Base-by-base conservation (phyloP, 2,797 vertebrate species). In the Pseudocheirus occidentalis region DNA sequence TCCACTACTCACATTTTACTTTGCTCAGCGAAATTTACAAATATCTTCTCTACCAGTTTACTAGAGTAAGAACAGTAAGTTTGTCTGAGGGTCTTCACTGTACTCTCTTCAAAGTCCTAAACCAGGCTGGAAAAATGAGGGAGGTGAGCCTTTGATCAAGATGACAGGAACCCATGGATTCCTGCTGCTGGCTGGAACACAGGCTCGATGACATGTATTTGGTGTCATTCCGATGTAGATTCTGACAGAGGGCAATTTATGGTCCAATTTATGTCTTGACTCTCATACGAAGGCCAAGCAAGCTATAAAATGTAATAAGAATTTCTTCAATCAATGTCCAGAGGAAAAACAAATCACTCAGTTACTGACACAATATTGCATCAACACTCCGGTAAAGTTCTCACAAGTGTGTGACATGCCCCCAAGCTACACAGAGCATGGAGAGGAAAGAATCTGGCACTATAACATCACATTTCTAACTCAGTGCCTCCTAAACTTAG, bases 291-390 rank as follows among this genome's bases (percentile, higher is more conserved):
- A 99, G 98, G 98, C 98, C 98, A 98, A 98, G 98, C 97, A 98
- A 98, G 98, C 98, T 98, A 98, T 99, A 98, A 98, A 98, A 98
- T 97, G 98, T 98, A 98, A 98, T 99, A 99, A 98, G 98, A 98
- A 99, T 99, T 98, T 98, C 98, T 99, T 99, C 98, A 98, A 98
- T 99, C 98, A 99, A 98, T 98, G 98, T 99, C 98, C 98, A 98
- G 98, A 99, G 98, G 98, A 98, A 98, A 98, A 98, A 98, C 98
- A 99, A 98, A 99, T 98, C 98, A 98, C 97, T 98, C 1, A 5
- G 98, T 97, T 98, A 97, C 98, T 98, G 98, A 98, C 98, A 99
- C 98, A 97, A 95, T 98, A 98, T 98, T 98, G 97, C 97, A 98
- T 98, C 98, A 98, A 98, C 98, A 98, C 97, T 97, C 97, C 52